Evolutionary conservation across 2,888 invertebrate genomes (phyloP).

Genomic region (Copidosoma aretas): DNA sequence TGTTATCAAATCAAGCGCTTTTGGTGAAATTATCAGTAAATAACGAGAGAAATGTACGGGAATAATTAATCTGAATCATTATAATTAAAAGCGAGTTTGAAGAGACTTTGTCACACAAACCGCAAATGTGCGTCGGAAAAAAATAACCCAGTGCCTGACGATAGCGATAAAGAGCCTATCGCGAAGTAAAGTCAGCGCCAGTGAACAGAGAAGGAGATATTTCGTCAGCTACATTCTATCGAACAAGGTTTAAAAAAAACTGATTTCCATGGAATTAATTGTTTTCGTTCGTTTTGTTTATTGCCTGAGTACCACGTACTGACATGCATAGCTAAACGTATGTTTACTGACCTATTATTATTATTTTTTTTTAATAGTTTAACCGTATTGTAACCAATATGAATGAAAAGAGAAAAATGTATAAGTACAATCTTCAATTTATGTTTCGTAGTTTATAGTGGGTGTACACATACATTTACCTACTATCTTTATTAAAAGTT

Average conservation of each 20-base stretch:
- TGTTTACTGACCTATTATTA: not conserved
- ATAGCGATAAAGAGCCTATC: slow-evolving; percentile 30
- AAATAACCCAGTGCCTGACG: not conserved
- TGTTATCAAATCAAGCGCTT: no score
- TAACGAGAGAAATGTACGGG: not conserved
- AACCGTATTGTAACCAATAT: no score
- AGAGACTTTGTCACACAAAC: slow-evolving; percentile 19
- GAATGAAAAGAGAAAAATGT: no score
- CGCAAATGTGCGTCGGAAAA: not conserved
- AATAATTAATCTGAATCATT: slow-evolving; percentile 16
- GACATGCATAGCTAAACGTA: not conserved
- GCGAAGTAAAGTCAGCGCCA: slow-evolving; percentile 15
- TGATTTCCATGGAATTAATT: slow-evolving; percentile 21
- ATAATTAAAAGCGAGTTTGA: slow-evolving; percentile 30
- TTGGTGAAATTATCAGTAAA: no score
- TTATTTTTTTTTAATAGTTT: no score
- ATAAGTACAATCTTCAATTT: no score
- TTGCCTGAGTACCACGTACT: not conserved
- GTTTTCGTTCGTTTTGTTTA: slow-evolving; percentile 9
- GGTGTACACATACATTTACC: no score
- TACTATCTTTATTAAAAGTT: no score
- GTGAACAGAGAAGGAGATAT: slow-evolving; percentile 13
- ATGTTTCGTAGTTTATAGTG: no score
- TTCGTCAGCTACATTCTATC: slow-evolving; percentile 15
- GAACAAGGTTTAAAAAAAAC: slow-evolving; percentile 13